Base-by-base conservation (phyloP, 2,113 vertebrate species). In the Centrocercus urophasianus region DNA sequence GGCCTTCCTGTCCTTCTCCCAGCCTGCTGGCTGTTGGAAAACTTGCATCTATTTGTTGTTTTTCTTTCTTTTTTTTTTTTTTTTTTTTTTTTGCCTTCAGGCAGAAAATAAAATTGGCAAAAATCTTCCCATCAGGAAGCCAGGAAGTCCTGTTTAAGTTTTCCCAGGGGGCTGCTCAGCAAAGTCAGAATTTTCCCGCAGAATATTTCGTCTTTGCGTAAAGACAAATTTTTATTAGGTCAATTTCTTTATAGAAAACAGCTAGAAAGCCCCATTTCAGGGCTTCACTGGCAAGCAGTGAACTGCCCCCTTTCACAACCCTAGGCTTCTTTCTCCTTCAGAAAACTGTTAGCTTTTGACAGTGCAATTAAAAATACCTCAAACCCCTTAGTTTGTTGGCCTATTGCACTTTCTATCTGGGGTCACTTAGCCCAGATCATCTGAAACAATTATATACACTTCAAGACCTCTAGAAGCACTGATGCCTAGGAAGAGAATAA, bases 51-150 rank as follows among this genome's bases (percentile, higher is more conserved):
- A 86, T 92, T 95, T 96, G 96, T 66, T 96, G 90, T 96, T 88
- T 94, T 13, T 27, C 15, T 15, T 13, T 27, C 27, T 14, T 93
- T 70, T 96, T 95, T 83, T 79, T 91, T 7, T 47, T 47, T 4
- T 47, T 20, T 47, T 47, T 25, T 59, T 94, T 95, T 96, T 90
- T 80, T 93, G 69, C 76, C 92, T 93, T 94, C 92, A 96, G 92
- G 90, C 93, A 96, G 92, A 96, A 96, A 96, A 96, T 88, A 95
- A 95, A 95, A 88, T 63, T 96, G 93, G 86, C 83, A 93, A 94
- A 95, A 88, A 20, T 74, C 64, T 89, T 93, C 90, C 83, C 80
- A 86, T 57, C 72, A 88, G 61, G 90, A 93, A 93, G 81, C 87
- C 91, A 92, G 84, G 89, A 95, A 96, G 90, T 66, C 52, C 73